Evolutionary conservation across 2,888 invertebrate genomes (phyloP), one percentile per base, ranked within the genome.

Genomic region (Troglohyphantes excavatus): DNA sequence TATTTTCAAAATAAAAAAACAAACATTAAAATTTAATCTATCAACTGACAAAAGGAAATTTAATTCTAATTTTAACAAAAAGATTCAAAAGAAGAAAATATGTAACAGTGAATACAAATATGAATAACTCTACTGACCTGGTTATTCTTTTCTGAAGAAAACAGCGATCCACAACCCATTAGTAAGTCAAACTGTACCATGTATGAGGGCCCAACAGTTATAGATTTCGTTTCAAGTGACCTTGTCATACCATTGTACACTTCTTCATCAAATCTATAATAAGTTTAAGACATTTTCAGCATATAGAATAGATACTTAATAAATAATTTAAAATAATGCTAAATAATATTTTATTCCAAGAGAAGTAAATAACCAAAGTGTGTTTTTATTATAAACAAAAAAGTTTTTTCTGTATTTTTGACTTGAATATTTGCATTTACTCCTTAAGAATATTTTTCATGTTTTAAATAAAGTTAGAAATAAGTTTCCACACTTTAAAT

Each of bases 151-250:
- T 91, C 89, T 39, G 85, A 61, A 46, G 90, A 68, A 73, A 84
- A 90, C 26, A 92, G 92, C 2, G 92, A 88, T n/a, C 92, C 93
- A 91, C 94, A 94, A 21, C 93, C 93, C 93, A 94, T 93, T 3
- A 93, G 93, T 1, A 94, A 92, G 84, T 94, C 93, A 92, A 94
- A 94, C 92, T 94, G 93, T 39, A 94, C 92, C 92, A 94, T 93
- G 90, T 93, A 93, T 0, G 93, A 93, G 0, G 94, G 93, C 0
- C 94, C 94, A 65, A 94, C 92, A 39, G 93, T 92, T 91, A 94
- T 92, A 2, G 93, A 92, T 87, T 93, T 92, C 0, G 94, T 93
- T 91, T 93, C 93, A 61, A 94, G 81, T 68, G 92, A 92, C 11
- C 93, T 91, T 0, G 92, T 91, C 19, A 78, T 26, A n/a, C 89